Conservation (phyloP, 2,113 vertebrate species). For the Poeciliopsis turrubarensis region DNA sequence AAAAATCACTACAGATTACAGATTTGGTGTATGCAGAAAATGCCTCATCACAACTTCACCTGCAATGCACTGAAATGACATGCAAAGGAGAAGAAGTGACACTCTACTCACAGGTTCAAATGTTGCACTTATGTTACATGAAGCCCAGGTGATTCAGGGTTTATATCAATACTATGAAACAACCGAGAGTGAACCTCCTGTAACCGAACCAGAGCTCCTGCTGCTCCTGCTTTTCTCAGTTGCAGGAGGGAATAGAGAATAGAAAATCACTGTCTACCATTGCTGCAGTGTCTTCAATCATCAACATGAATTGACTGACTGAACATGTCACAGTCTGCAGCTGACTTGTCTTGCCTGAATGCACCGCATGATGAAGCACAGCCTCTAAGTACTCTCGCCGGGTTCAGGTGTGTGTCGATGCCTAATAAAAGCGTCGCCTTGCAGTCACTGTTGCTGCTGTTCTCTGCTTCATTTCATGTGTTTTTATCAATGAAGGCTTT, state of each 20-base stretch:
- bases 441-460: neutral
- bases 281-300: slow-evolving; percentile 35
- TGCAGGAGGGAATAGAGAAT: slow-evolving; percentile 23
- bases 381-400: slow-evolving; percentile 18
- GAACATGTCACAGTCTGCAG: slow-evolving; percentile 38
- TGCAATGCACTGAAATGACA: too few relatives aligned
- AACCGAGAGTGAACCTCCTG: neutral
- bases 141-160: too few relatives aligned
- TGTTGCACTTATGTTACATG: too few relatives aligned
- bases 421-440: neutral
- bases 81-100: too few relatives aligned
- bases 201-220: neutral
- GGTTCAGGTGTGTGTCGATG: slow-evolving; percentile 14
- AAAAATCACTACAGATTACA: too few relatives aligned
- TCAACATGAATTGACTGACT: slow-evolving; percentile 28
- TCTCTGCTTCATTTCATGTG: slow-evolving; percentile 18
- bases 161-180: too few relatives aligned
- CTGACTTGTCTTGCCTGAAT: slow-evolving; percentile 45
- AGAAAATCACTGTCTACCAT: slow-evolving; percentile 13
- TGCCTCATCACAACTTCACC: too few relatives aligned
- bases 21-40: too few relatives aligned
- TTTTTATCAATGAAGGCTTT: slow-evolving; percentile 28
- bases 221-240: neutral
- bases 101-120: too few relatives aligned
- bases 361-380: slow-evolving; percentile 34